Conservation (phyloP, 2,888 invertebrate genomes). For the Cryptosula pallasiana region DNA sequence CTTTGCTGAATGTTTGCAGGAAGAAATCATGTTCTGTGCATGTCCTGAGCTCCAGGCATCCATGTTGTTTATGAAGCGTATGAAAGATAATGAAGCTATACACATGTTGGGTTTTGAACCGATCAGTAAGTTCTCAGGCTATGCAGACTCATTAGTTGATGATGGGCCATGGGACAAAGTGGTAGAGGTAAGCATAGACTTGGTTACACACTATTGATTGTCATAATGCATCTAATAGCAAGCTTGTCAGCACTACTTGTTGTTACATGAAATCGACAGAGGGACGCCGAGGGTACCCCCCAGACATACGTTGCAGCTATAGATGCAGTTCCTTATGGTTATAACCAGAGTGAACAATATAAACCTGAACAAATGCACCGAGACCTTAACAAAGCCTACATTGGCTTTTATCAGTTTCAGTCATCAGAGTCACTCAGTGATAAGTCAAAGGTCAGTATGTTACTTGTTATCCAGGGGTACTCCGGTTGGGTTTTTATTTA, state of each 20-base stretch:
- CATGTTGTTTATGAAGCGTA: slow-evolving; percentile 69
- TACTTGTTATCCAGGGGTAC: no score
- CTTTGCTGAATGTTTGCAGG: no score
- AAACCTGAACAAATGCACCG: slow-evolving; percentile 72
- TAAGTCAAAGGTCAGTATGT: no score
- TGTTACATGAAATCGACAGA: no score
- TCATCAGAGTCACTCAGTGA: no score
- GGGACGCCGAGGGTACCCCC: not conserved
- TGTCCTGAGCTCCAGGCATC: slow-evolving; percentile 68
- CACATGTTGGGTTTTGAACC: slow-evolving; percentile 67
- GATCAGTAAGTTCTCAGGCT: slow-evolving; percentile 55
- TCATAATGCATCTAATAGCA: no score
- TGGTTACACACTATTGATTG: no score
- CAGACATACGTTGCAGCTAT: slow-evolving; percentile 55
- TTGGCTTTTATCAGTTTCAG: slow-evolving; percentile 64
- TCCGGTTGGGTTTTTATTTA: no score
- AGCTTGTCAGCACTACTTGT: no score
- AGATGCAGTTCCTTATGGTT: slow-evolving; percentile 72
- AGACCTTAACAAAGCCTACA: slow-evolving; percentile 73
- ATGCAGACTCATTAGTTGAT: slow-evolving; percentile 37
- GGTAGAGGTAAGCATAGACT: no score
- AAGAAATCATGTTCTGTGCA: slow-evolving; percentile 67
- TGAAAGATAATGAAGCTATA: slow-evolving; percentile 78
- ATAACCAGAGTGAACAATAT: slow-evolving; percentile 62
- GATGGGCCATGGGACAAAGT: slow-evolving; percentile 32